These are phyloP conservation scores for Metopia argyrocephala DNA, from an alignment of 2,888 invertebrate species.

Conservation along the genomic window DNA sequence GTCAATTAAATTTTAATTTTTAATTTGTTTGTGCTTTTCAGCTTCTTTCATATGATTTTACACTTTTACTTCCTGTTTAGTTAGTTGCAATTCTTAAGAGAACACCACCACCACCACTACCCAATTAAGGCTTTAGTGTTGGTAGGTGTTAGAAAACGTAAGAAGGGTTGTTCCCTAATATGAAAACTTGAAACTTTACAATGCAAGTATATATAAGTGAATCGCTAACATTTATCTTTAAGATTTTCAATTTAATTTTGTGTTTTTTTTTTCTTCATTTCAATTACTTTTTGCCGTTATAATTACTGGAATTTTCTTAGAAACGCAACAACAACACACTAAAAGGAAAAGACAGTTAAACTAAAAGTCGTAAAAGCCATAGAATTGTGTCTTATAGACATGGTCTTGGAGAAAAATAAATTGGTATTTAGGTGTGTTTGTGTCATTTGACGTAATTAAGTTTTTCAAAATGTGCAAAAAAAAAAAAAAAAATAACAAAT, in stretches of 20 bases:
- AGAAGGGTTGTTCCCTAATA: no score
- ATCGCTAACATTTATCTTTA: conserved; percentile 29
- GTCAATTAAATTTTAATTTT: conserved; percentile 42
- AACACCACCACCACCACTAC: no score
- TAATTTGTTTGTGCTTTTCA: conserved; percentile 31
- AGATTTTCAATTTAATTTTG: conserved; percentile 3
- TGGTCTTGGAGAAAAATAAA: conserved; percentile 36
- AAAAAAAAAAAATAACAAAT: not conserved
- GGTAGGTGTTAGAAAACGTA: not conserved
- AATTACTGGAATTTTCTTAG: not conserved
- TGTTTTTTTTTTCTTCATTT: not conserved
- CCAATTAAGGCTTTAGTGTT: no score
- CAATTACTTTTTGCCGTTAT: conserved; percentile 21
- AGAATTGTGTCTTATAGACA: conserved; percentile 5
- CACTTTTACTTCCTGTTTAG: no score
- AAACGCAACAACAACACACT: no score
- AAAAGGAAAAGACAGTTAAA: no score
- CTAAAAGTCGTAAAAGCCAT: not conserved
- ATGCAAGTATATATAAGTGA: no score
- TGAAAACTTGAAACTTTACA: no score
- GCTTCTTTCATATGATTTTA: no score
- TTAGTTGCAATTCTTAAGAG: no score
- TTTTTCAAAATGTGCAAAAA: conserved; percentile 42
- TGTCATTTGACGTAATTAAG: conserved; percentile 55
- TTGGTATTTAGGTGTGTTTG: conserved; percentile 56